Evolutionary conservation across 1,140 invertebrate genomes (phyloP), one percentile per base, ranked within the genome.

Genomic region (Hylaeus anthracinus): DNA sequence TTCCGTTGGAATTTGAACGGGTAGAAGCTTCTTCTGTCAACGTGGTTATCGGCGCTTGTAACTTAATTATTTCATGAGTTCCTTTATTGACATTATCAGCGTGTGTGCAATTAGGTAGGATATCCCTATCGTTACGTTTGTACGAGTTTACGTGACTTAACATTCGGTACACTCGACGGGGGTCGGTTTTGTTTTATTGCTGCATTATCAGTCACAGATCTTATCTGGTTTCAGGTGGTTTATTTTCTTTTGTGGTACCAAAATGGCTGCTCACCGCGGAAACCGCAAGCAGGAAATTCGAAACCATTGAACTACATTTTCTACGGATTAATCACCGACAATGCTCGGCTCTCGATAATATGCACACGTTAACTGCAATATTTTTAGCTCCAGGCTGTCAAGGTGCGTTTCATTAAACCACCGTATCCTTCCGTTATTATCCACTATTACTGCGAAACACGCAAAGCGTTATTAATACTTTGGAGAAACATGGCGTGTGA

Each of bases 231-330:
- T 79, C 80, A 76, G 39, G 53, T 45, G 60, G 58, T 64, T 79
- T 74, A 70, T 79, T 86, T 86, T 67, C 74, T 65, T 72, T 82
- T 82, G 79, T 67, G 74, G 80, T 72, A 85, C 74, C 82, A 86
- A 86, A 84, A 84, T 86, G 84, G 82, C 73, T 84, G 71, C 70
- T 45, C 48, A 39, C 51, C 71, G 55, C 82, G 83, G 82, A 86
- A 86, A 79, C 80, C 76, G 58, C 84, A 78, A 73, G 14, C 58
- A 48, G 43, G 84, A 86, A 86, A 86, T 56, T 48, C 66, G 80
- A 86, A 86, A 86, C 85, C 75, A 67, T 86, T 86, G 85, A 79
- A 70, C 85, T 86, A 86, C 75, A 86, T 86, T 86, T 86, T 79
- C 85, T 53, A 74, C 75, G 61, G 79, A 56, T 83, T 85, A 86